Evolutionary conservation across 2,797 vertebrate genomes (phyloP), one percentile per base, ranked within the genome.

Genomic region (Gymnodraco acuticeps): DNA sequence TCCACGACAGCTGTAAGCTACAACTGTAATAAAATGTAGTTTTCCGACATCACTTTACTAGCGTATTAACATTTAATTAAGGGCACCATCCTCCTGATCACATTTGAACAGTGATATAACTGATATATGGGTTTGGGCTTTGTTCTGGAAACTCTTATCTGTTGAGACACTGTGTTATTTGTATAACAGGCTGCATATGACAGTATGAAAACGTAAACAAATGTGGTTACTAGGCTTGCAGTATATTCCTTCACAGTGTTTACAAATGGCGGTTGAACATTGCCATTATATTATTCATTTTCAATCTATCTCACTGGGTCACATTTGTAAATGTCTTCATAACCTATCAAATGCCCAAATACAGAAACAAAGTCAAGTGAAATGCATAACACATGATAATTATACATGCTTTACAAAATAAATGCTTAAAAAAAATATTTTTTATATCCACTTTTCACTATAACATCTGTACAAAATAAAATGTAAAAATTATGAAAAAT

Each of bases 401-500:
- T 53, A 69, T 13, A 84, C 41, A 73, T 86, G 83, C 75, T 91
- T 88, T 87, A 88, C 63, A 85, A 89, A 85, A 85, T 38, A 82
- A 82, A 88, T 79, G 65, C 64, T 76, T 76, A 75, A 61, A 85
- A 85, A 63, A 78, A 62, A 38, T 38, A 38, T 38, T 38, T 38
- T 80, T 56, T 0, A 41, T 60, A 58, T 74, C 64, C 53, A 66
- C 1, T 43, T 3, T 82, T 75, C 41, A 74, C 53, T 82, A 81
- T 53, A 48, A 77, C 62, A 85, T 83, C 68, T 88, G 78, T 87
- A 87, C 77, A 87, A 85, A 81, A 72, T 51, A 70, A 60, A 80
- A 56, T 10, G 47, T 81, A 60, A 73, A 87, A 87, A 87, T 56
- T 12, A 61, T 61, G 23, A 52, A 74, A 70, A 77, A 82, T 59